Conservation (phyloP, 2,113 vertebrate genomes). For the Cervus canadensis region DNA sequence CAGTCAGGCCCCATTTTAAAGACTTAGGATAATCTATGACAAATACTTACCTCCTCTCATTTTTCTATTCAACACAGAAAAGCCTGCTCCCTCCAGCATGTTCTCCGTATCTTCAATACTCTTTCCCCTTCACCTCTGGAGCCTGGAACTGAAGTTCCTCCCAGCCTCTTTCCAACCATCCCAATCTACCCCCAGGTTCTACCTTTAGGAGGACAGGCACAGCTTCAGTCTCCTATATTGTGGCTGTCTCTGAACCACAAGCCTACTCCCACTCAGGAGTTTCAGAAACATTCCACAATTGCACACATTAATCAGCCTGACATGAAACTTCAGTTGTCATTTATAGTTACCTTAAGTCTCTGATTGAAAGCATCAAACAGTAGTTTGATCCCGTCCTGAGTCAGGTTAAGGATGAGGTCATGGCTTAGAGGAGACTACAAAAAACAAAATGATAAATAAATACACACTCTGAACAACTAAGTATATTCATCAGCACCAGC, state of each 20-base stretch:
- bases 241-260: slow-evolving; percentile 18
- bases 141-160: background rate
- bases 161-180: background rate
- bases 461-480: slow-evolving; percentile 38
- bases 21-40: background rate
- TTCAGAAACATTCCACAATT: slow-evolving; percentile 32
- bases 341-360: slow-evolving; percentile 94
- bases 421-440: slow-evolving; percentile 95
- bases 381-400: slow-evolving; percentile 99
- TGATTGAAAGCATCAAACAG: slow-evolving; percentile 99
- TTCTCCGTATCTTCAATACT: background rate
- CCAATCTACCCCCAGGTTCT: background rate
- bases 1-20: background rate
- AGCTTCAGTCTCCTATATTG: background rate
- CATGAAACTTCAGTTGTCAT: slow-evolving; percentile 17
- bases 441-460: slow-evolving; percentile 67
- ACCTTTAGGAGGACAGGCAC: background rate
- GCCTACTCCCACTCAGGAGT: background rate
- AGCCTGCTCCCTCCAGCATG: background rate
- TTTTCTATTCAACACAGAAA: background rate
- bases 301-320: background rate
- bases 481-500: slow-evolving; percentile 7
- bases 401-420: slow-evolving; percentile 99
- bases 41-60: background rate
- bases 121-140: background rate